These are phyloP conservation scores for Salminus brasiliensis DNA, from an alignment of 2,113 vertebrate genomes.

Conservation along the genomic window DNA sequence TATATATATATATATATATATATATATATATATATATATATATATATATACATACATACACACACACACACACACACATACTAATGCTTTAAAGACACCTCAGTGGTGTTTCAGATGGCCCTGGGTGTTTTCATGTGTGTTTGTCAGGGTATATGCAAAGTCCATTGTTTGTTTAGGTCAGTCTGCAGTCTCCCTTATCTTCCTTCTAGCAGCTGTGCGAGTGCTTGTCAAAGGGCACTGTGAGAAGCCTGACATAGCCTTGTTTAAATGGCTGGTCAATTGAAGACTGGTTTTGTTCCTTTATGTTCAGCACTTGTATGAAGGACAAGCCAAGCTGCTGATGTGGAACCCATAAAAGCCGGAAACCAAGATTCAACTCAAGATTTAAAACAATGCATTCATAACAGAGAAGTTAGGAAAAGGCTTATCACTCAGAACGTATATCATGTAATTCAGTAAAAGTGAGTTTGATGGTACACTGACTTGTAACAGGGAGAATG, in stretches of 20 bases:
- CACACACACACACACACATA: too few relatives aligned
- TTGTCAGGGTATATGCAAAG: slow-evolving; percentile 27
- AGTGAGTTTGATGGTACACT: too few relatives aligned
- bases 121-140: slow-evolving; percentile 7
- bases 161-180: slow-evolving; percentile 18
- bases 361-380: not conserved
- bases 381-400: not conserved
- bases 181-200: slow-evolving; percentile 17
- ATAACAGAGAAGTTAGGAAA: not conserved
- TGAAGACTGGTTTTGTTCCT: not conserved
- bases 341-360: not conserved
- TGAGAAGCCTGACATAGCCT: not conserved
- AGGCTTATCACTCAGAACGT: not conserved
- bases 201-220: slow-evolving; percentile 34
- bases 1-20: not conserved
- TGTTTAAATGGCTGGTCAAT: not conserved
- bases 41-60: too few relatives aligned
- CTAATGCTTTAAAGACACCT: slow-evolving; percentile 4
- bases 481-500: too few relatives aligned
- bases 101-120: not conserved
- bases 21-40: too few relatives aligned
- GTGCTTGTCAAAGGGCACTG: slow-evolving; percentile 5
- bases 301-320: not conserved
- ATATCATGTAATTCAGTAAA: too few relatives aligned
- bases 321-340: not conserved